Evolutionary conservation across 2,888 invertebrate species (phyloP).

Genomic region (Cylindroiulus punctatus): DNA sequence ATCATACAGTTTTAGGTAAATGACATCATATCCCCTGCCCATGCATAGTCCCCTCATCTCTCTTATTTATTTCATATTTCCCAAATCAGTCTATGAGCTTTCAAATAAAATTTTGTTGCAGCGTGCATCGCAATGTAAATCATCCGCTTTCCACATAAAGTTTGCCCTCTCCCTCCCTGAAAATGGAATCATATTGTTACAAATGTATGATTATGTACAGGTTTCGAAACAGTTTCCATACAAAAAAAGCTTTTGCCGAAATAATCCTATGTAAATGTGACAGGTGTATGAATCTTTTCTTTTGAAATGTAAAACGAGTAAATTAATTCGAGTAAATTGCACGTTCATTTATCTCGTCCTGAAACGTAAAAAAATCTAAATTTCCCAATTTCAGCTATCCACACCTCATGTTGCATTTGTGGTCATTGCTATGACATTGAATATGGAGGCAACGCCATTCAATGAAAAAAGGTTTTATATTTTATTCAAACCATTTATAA

Average conservation of each 20-base stretch:
- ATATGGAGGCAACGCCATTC: conserved; percentile 16
- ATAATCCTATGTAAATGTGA: conserved; percentile 34
- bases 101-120: conserved; percentile 13
- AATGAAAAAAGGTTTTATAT: conserved; percentile 42
- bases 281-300: conserved; percentile 30
- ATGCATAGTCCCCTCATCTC: conserved; percentile 36
- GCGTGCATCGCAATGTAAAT: conserved; percentile 24
- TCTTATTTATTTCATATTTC: conserved; percentile 43
- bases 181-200: background rate
- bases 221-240: conserved; percentile 33
- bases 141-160: background rate
- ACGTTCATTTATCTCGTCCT: conserved; percentile 18
- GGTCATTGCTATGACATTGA: conserved; percentile 32
- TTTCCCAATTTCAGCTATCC: conserved; percentile 16
- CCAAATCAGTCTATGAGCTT: conserved; percentile 13
- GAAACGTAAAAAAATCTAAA: background rate
- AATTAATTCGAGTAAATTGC: conserved; percentile 16
- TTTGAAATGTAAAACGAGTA: conserved; percentile 6
- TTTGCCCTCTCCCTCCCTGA: background rate
- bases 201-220: conserved; percentile 43
- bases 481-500: conserved; percentile 45
- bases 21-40: conserved; percentile 23
- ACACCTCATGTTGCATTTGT: conserved; percentile 41
- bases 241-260: background rate
- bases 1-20: conserved; percentile 39